Base-by-base conservation (phyloP, 1,140 invertebrate genomes). In the Pseudomyrmex concolor region DNA sequence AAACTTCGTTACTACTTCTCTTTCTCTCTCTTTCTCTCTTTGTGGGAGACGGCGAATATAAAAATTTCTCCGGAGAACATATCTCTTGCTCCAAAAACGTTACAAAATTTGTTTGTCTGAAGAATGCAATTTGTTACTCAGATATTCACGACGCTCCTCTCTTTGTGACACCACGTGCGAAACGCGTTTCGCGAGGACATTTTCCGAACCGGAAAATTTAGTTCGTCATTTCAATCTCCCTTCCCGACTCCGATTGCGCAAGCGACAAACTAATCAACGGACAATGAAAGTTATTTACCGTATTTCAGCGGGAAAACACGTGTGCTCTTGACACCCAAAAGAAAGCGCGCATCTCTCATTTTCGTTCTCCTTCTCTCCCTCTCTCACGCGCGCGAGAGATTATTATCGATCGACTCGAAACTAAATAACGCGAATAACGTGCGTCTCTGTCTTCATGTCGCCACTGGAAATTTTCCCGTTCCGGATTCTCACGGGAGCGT, bases 371-470 rank as follows among this genome's bases (percentile, higher is more conserved):
- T 7, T 5, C 34, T 34, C 34, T 34, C 5, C 7, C 34, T 60
- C 43, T 9, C 8, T 51, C 17, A 43, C 55, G 57, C 66, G 48
- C 22, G 45, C 55, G 57, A 60, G 48, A 87, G 62, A 85, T 88
- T 88, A 87, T 78, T 87, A 88, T 88, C 83, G 87, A 88, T 85
- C 85, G 70, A 48, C 34, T 17, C 71, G n/a, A 59, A 70, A 66
- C 55, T 72, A 68, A 77, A 87, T 88, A 85, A 45, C 87, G 59
- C 64, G 63, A 88, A 85, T 85, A 83, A 82, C 25, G 34, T 17
- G 34, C 34, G 19, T 17, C 77, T 34, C 34, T 87, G 76, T 88
- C 66, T 87, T 34, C 67, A 57, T 50, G 66, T 48, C 51, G 34
- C 15, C 25, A 10, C 55, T 57, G 15, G 64, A 64, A 70, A 34